Evolutionary conservation across 2,888 invertebrate species (phyloP).

Genomic region (Palloptera scutellata): DNA sequence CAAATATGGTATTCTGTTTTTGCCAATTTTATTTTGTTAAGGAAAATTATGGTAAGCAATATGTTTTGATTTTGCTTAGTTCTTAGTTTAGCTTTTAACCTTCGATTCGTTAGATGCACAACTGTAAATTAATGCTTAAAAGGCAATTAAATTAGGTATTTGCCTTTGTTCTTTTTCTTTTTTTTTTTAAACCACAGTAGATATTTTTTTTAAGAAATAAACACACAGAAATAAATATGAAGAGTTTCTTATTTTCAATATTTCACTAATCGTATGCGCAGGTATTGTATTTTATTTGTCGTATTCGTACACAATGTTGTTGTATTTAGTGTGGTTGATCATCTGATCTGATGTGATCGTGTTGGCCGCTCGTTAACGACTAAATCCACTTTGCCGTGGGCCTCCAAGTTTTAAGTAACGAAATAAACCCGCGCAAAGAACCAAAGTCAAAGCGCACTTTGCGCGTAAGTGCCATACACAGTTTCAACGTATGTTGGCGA

Average conservation of each 20-base stretch:
- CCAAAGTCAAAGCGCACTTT: slow-evolving; percentile 4
- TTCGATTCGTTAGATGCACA: neutral
- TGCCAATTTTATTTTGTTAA: too few species aligned
- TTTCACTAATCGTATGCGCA: neutral
- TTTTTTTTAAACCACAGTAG: slow-evolving; percentile 1
- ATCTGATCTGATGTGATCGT: slow-evolving; percentile 55
- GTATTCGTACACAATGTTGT: neutral
- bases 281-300: neutral
- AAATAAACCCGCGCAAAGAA: slow-evolving; percentile 22
- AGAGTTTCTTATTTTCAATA: neutral
- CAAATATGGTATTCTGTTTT: too few species aligned
- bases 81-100: neutral
- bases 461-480: neutral
- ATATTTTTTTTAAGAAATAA: slow-evolving; percentile 4
- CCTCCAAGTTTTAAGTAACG: slow-evolving; percentile 60
- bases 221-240: neutral
- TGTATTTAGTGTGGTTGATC: slow-evolving; percentile 5
- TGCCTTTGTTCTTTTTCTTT: slow-evolving; percentile 12
- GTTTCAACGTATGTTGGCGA: slow-evolving; percentile 17
- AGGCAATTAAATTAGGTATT: slow-evolving; percentile 26
- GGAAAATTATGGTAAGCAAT: neutral
- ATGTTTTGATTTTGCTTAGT: neutral
- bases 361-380: slow-evolving; percentile 63
- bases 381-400: slow-evolving; percentile 57
- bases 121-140: slow-evolving; percentile 24